Conservation (phyloP, 1,140 invertebrate species). For the Drosophila athabasca region DNA sequence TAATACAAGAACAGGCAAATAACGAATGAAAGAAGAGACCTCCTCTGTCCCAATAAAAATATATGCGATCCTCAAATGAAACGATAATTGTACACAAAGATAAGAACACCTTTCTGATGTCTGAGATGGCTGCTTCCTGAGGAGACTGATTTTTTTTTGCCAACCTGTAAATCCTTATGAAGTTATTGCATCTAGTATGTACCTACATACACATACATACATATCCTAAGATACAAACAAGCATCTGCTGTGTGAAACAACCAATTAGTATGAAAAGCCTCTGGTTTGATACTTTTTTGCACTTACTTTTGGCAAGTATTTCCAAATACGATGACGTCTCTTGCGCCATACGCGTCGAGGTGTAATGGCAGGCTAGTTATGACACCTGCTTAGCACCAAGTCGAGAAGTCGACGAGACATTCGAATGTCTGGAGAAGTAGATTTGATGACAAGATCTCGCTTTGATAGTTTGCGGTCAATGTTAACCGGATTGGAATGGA, state of each 20-base stretch:
- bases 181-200: too few relatives aligned
- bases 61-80: too few relatives aligned
- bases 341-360: constrained; percentile 25
- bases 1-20: too few relatives aligned
- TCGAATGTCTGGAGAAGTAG: constrained; percentile 13
- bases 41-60: too few relatives aligned
- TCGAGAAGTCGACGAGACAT: constrained; percentile 1
- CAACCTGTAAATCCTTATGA: too few relatives aligned
- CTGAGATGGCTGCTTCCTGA: too few relatives aligned
- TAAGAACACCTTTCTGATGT: too few relatives aligned
- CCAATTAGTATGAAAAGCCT: constrained; percentile 33
- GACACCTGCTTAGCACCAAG: constrained; percentile 44
- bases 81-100: too few relatives aligned
- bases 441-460: constrained; percentile 35
- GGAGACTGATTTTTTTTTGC: too few relatives aligned
- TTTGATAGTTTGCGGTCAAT: constrained; percentile 76
- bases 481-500: constrained; percentile 56
- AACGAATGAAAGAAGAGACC: too few relatives aligned
- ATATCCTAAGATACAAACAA: not conserved
- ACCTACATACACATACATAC: not conserved
- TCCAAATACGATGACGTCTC: constrained; percentile 29
- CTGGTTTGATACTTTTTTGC: constrained; percentile 24
- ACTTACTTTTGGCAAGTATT: constrained; percentile 35
- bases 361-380: constrained; percentile 53
- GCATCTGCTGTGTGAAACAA: constrained; percentile 11